Conservation (phyloP, 2,113 vertebrate genomes). For the Chionodraco myersi region DNA sequence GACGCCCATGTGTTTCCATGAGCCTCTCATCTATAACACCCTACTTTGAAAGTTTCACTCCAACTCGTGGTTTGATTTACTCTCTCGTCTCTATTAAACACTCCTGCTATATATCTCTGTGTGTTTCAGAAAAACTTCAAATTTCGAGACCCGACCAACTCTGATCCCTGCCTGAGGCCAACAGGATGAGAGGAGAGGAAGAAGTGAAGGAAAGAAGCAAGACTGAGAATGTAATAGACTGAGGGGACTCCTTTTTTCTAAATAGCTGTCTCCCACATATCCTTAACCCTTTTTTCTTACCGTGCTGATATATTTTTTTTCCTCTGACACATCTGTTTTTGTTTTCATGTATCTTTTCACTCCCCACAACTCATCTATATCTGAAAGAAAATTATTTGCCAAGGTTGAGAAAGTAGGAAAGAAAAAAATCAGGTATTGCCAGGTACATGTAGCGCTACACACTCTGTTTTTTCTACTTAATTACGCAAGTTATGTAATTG, state of each 20-base stretch:
- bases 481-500: slow-evolving; percentile 57
- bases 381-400: neutral
- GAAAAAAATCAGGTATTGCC: slow-evolving; percentile 5
- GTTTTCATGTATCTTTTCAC: slow-evolving; percentile 18
- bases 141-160: slow-evolving; percentile 43
- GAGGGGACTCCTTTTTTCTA: neutral
- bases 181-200: slow-evolving; percentile 35
- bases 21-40: slow-evolving; percentile 20
- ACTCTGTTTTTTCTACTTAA: slow-evolving; percentile 4
- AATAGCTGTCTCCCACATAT: slow-evolving; percentile 18
- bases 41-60: slow-evolving; percentile 43
- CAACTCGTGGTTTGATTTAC: slow-evolving; percentile 38
- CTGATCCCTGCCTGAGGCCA: slow-evolving; percentile 59
- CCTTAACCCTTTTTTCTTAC: slow-evolving; percentile 35
- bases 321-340: slow-evolving; percentile 37
- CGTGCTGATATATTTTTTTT: slow-evolving; percentile 4
- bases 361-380: slow-evolving; percentile 4
- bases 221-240: slow-evolving; percentile 44
- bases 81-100: slow-evolving; percentile 35
- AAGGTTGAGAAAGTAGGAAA: neutral
- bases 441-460: neutral
- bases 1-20: slow-evolving; percentile 47
- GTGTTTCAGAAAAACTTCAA: slow-evolving; percentile 30
- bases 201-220: slow-evolving; percentile 19
- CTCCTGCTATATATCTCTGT: slow-evolving; percentile 31